phyloP scores from a whole-genome alignment of 2,888 invertebrate species.

The Orchesella flavescens region DNA sequence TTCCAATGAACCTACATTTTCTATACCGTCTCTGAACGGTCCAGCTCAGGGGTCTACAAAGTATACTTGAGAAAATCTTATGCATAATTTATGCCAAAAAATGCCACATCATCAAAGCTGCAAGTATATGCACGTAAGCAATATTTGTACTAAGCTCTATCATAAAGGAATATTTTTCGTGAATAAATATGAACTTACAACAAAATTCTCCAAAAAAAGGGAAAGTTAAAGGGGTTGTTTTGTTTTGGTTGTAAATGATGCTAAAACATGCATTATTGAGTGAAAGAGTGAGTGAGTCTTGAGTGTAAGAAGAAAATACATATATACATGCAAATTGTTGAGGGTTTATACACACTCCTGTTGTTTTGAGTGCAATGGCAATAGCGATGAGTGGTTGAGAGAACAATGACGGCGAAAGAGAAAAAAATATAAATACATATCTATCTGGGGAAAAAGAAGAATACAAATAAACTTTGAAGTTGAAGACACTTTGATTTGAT shows the following conservation, averaged over 20 bases:
- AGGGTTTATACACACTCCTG: not conserved
- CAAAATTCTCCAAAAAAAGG: too few relatives aligned
- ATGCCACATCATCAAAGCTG: conserved; percentile 6
- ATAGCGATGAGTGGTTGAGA: conserved; percentile 19
- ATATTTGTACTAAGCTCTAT: too few relatives aligned
- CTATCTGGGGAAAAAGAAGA: not conserved
- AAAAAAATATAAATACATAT: too few relatives aligned
- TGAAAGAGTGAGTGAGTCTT: not conserved
- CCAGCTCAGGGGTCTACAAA: too few relatives aligned
- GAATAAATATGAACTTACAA: too few relatives aligned
- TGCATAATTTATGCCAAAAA: conserved; percentile 10
- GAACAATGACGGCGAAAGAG: conserved; percentile 23
- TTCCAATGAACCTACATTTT: too few relatives aligned
- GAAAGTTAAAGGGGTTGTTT: not conserved
- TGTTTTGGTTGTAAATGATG: conserved; percentile 30
- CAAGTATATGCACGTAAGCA: not conserved
- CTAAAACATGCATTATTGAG: conserved; percentile 19
- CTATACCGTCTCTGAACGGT: too few relatives aligned
- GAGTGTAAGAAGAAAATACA: not conserved
- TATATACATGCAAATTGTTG: not conserved
- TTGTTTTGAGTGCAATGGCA: conserved; percentile 23
- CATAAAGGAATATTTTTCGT: too few relatives aligned
- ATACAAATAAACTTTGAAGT: not conserved
- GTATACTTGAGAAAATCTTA: not conserved
- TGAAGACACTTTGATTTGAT: not conserved